Conservation (phyloP, 1,140 invertebrate species). For the Phymastichus coffea region DNA sequence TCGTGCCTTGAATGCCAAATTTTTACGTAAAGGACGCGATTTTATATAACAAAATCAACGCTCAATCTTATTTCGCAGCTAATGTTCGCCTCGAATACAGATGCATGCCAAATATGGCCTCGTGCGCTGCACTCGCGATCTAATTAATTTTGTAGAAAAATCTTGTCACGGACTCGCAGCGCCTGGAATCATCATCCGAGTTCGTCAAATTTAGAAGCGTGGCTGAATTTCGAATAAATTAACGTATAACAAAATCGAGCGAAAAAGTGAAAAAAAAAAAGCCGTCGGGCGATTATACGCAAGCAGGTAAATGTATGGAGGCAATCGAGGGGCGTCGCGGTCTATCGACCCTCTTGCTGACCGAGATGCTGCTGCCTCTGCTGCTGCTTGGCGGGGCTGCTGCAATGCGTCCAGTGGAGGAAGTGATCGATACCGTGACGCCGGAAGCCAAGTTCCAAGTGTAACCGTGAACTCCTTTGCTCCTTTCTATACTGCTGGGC, state of each 20-base stretch:
- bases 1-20: conserved; percentile 6
- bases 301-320: too few relatives aligned
- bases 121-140: too few relatives aligned
- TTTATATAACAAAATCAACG: too few relatives aligned
- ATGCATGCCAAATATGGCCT: too few relatives aligned
- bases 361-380: background rate
- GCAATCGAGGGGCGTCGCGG: background rate
- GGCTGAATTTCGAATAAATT: background rate
- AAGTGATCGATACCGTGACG: conserved; percentile 49
- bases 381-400: conserved; percentile 11
- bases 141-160: too few relatives aligned
- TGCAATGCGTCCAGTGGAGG: conserved; percentile 32
- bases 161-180: too few relatives aligned
- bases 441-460: conserved; percentile 43
- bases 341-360: conserved; percentile 1
- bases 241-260: too few relatives aligned
- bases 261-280: background rate
- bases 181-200: too few relatives aligned
- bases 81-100: too few relatives aligned
- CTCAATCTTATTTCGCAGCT: too few relatives aligned
- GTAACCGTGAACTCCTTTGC: conserved; percentile 37
- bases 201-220: background rate
- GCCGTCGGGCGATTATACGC: background rate
- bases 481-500: too few relatives aligned
- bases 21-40: too few relatives aligned